Percentiles rank a stretch among this genome's conserved stretches.
These are phyloP conservation scores for Acinonyx jubatus DNA, from an alignment of 2,113 vertebrate species.

Conservation along the genomic window DNA sequence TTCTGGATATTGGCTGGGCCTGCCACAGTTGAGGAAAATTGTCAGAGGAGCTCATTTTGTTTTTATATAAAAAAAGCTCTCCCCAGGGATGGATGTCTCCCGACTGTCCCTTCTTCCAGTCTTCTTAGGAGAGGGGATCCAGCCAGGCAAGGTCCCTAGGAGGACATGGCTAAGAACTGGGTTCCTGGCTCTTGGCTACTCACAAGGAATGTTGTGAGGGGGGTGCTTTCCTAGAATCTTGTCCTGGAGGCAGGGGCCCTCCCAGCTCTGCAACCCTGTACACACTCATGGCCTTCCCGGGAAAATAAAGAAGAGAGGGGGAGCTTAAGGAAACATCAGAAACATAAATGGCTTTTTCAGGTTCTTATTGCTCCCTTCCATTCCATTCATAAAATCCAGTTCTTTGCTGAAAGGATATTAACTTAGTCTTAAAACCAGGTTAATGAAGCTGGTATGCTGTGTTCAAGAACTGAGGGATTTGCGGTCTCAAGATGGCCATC, in stretches of 20 bases:
- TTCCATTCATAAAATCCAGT: conserved; percentile 51
- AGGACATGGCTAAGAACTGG: not conserved
- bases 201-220: not conserved
- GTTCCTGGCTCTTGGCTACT: not conserved
- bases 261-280: not conserved
- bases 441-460: conserved; percentile 1
- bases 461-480: not conserved
- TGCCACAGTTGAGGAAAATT: conserved; percentile 71
- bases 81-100: conserved; percentile 26
- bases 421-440: not conserved
- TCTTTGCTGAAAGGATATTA: conserved; percentile 36
- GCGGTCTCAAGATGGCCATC: not conserved
- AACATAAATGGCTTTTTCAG: not conserved
- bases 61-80: conserved; percentile 6
- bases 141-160: not conserved
- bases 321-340: not conserved
- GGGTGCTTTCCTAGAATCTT: not conserved
- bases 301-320: not conserved
- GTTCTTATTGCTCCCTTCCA: not conserved
- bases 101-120: not conserved
- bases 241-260: not conserved
- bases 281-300: not conserved
- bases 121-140: not conserved
- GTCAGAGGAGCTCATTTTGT: conserved; percentile 53
- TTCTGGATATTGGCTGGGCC: conserved; percentile 27